Evolutionary conservation across 2,888 invertebrate genomes (phyloP).

Genomic region (Trypoxylon attenuatum): DNA sequence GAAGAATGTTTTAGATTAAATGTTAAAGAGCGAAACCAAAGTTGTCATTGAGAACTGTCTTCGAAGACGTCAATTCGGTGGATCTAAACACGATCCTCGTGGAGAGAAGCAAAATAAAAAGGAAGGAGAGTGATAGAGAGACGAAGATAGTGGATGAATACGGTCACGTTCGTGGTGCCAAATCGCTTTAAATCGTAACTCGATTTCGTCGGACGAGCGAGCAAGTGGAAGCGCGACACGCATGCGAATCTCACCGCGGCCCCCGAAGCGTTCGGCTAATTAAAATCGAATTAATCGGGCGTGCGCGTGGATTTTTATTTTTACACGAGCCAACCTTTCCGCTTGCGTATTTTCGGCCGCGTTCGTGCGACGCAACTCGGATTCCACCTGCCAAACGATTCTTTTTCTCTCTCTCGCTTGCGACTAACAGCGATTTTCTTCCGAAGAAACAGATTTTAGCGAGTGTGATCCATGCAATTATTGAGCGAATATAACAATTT

Average conservation of each 20-base stretch:
- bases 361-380: neutral
- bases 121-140: neutral
- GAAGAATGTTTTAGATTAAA: no score
- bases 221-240: no score
- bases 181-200: conserved; percentile 45
- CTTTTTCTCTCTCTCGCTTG: neutral
- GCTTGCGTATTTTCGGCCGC: neutral
- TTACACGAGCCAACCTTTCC: neutral
- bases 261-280: conserved; percentile 20
- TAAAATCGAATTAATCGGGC: conserved; percentile 33
- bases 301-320: neutral
- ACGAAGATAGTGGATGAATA: neutral
- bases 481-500: no score
- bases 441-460: no score
- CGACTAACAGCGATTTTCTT: no score
- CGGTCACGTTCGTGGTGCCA: conserved; percentile 10
- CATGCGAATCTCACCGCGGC: conserved; percentile 4
- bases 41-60: no score
- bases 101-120: no score
- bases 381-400: neutral
- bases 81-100: no score
- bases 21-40: no score
- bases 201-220: conserved; percentile 18
- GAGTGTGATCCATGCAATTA: no score
- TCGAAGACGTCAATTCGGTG: no score